These are phyloP conservation scores for Drosophila suboccidentalis DNA, from an alignment of 2,888 invertebrate genomes.

Conservation along the genomic window DNA sequence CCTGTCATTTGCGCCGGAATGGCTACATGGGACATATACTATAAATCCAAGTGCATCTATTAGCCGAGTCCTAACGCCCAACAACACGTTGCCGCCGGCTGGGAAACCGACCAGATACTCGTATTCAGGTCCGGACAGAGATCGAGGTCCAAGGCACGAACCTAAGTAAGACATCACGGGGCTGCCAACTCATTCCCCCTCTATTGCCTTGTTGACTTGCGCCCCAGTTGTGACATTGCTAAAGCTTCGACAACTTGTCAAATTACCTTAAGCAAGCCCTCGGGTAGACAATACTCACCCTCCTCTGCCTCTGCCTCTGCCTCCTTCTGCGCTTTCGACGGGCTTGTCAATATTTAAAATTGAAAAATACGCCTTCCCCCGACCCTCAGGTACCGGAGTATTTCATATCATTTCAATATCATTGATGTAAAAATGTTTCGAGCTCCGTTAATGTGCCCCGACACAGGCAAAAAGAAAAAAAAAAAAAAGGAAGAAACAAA, in stretches of 20 bases:
- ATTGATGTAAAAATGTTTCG: slow-evolving; percentile 68
- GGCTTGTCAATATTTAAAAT: slow-evolving; percentile 70
- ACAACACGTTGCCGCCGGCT: slow-evolving; percentile 56
- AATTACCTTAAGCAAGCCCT: slow-evolving; percentile 76
- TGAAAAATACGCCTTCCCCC: slow-evolving; percentile 61
- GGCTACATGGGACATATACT: slow-evolving; percentile 40
- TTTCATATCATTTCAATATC: slow-evolving; percentile 79
- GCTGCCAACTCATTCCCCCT: slow-evolving; percentile 9
- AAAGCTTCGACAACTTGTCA: slow-evolving; percentile 79
- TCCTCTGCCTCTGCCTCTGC: neutral
- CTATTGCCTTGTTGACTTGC: slow-evolving; percentile 57
- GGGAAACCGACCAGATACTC: slow-evolving; percentile 1
- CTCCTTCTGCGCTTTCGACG: slow-evolving; percentile 10
- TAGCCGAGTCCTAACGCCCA: slow-evolving; percentile 64
- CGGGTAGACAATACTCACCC: slow-evolving; percentile 41
- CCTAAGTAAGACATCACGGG: slow-evolving; percentile 52
- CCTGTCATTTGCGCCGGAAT: slow-evolving; percentile 54
- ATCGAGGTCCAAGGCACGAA: neutral
- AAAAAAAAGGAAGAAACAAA: slow-evolving; percentile 33
- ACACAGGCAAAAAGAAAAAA: slow-evolving; percentile 25
- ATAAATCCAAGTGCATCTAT: slow-evolving; percentile 71
- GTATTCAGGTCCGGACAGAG: neutral
- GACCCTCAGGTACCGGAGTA: slow-evolving; percentile 47
- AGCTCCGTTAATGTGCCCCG: slow-evolving; percentile 60
- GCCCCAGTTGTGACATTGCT: slow-evolving; percentile 69